Evolutionary conservation across 2,888 invertebrate genomes (phyloP), one percentile per base, ranked within the genome.

Genomic region (Xylota segnis): DNA sequence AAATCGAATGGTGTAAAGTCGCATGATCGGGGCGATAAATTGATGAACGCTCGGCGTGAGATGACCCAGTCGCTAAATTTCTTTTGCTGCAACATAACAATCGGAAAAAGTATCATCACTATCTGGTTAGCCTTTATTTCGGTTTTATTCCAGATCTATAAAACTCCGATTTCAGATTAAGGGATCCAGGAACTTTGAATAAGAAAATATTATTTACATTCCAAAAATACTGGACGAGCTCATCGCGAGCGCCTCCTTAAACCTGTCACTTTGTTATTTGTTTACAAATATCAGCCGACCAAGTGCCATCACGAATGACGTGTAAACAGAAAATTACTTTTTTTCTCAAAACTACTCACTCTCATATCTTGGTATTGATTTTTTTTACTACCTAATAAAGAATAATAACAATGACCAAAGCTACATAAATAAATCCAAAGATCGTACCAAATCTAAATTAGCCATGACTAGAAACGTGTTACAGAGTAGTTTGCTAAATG

Each of bases 401-500:
- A 72, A 56, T 37, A 70, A 29, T n/a, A 45, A 72, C 66, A 65
- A 84, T 84, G 84, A 66, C 4, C 4, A 59, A 10, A 70, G 45
- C 10, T 54, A 18, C 37, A 4, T 79, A 63, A 47, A 34, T 23
- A 45, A 65, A 45, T 9, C 7, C 16, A 29, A 79, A 40, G 23
- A 34, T 10, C 4, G 5, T 12, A 65, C 12, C 14, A 52, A 43
- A 29, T 32, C 9, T 9, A 34, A 54, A 68, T 10, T 10, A 75
- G 6, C 40, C 6, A 92, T 92, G 92, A 88, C 89, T 52, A 90
- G 92, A 59, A 92, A 92, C 88, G 90, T 92, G 68, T 90, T 92
- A 71, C 90, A 91, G 83, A 92, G 92, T 83, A 92, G 92, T 87
- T 88, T 92, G 45, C 89, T 92, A 32, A 92, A 90, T 87, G 92